Evolutionary conservation across 2,888 invertebrate species (phyloP).

Genomic region (Blastobasis adustella): DNA sequence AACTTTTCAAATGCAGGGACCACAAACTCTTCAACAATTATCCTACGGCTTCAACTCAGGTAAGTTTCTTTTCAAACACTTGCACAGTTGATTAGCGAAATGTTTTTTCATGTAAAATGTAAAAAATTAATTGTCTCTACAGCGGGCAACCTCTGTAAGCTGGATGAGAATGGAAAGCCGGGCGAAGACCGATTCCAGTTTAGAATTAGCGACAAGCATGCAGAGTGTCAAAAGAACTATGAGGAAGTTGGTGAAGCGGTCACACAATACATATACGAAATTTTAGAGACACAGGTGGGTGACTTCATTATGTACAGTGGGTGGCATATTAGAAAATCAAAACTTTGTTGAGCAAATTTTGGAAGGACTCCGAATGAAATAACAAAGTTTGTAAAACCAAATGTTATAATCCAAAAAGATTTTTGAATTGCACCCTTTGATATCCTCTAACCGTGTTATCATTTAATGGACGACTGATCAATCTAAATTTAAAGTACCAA

Average conservation of each 20-base stretch:
- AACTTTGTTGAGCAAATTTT: no score
- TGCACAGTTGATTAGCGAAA: not conserved
- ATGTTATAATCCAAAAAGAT: no score
- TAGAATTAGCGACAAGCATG: constrained; percentile 74
- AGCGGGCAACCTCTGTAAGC: constrained; percentile 80
- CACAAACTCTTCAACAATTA: constrained; percentile 59
- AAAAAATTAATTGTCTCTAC: constrained; percentile 13
- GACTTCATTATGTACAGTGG: no score
- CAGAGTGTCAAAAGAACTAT: constrained; percentile 81
- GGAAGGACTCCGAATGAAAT: no score
- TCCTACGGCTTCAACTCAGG: constrained; percentile 75
- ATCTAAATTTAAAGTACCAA: no score
- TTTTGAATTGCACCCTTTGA: no score
- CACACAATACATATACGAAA: constrained; percentile 79
- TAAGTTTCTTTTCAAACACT: constrained; percentile 24
- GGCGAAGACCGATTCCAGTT: constrained; percentile 77
- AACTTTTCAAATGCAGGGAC: constrained; percentile 32
- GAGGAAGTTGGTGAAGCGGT: constrained; percentile 82
- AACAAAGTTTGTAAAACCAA: no score
- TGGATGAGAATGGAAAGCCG: constrained; percentile 61
- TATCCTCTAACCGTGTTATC: no score
- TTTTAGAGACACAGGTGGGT: constrained; percentile 66
- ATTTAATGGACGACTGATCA: no score
- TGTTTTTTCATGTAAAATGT: constrained; percentile 1
- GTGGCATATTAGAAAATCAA: no score